Percentiles rank a stretch among this genome's conserved stretches.
These are phyloP conservation scores for Rhinolophus ferrumequinum DNA, from an alignment of 2,113 vertebrate species.

Conservation along the genomic window DNA sequence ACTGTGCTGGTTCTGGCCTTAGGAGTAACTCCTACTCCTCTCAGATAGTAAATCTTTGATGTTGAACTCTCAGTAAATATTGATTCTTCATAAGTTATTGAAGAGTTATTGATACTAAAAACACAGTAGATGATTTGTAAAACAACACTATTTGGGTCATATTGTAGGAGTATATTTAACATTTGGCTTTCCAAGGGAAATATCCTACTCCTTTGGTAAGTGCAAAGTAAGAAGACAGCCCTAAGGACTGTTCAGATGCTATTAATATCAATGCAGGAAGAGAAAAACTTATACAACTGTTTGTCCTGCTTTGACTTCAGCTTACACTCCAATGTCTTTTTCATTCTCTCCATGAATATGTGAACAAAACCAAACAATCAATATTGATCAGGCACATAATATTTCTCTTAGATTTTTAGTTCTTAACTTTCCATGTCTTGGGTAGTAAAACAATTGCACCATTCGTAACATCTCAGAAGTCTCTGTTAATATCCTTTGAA, in stretches of 20 bases:
- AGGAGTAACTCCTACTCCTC: not conserved
- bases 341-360: not conserved
- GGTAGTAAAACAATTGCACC: not conserved
- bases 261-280: not conserved
- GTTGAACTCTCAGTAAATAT: not conserved
- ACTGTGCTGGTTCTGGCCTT: not conserved
- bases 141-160: not conserved
- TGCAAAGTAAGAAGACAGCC: not conserved
- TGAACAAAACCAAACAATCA: not conserved
- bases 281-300: not conserved
- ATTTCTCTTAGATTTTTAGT: not conserved
- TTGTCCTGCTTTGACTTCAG: not conserved
- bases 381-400: not conserved
- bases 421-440: slow-evolving; percentile 2
- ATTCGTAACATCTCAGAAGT: not conserved
- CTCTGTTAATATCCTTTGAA: not conserved
- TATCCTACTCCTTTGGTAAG: not conserved
- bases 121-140: not conserved
- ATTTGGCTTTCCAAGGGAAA: slow-evolving; percentile 13
- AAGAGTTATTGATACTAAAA: not conserved
- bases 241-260: not conserved
- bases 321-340: not conserved
- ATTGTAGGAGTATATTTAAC: not conserved
- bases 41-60: not conserved
- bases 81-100: not conserved